Conservation (phyloP, 2,888 invertebrate species). For the Agriopis marginaria region DNA sequence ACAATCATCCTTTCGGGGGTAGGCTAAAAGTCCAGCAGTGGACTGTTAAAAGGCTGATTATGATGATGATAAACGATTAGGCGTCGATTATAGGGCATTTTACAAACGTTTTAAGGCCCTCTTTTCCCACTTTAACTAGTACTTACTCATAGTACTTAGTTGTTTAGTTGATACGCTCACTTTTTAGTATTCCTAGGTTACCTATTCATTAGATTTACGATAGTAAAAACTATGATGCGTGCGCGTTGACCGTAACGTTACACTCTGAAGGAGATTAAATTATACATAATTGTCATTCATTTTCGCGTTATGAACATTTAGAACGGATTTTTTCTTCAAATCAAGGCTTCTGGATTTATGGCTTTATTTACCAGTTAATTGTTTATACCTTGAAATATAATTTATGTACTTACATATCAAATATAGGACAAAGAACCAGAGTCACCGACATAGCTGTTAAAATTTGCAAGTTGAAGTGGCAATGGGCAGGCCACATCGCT, state of each 20-base stretch:
- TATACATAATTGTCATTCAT: slow-evolving; percentile 48
- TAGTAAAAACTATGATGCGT: slow-evolving; percentile 41
- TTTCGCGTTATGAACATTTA: slow-evolving; percentile 45
- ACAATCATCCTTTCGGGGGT: no score
- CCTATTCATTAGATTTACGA: slow-evolving; percentile 9
- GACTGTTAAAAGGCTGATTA: no score
- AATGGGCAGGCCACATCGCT: no score
- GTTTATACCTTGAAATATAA: not conserved
- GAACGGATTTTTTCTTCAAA: slow-evolving; percentile 41
- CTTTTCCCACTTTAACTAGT: not conserved
- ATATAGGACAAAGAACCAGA: no score
- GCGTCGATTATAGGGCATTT: no score
- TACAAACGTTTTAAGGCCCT: no score
- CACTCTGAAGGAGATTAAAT: slow-evolving; percentile 47
- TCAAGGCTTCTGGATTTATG: slow-evolving; percentile 26
- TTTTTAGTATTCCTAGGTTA: not conserved
- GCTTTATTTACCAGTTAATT: slow-evolving; percentile 13
- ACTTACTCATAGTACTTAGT: not conserved
- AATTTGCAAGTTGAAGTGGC: no score
- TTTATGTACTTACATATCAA: no score
- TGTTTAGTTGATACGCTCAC: not conserved
- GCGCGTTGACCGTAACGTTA: slow-evolving; percentile 46
- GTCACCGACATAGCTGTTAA: no score
- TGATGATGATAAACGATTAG: no score
- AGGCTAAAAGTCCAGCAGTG: no score